These are phyloP conservation scores for Philonicus albiceps DNA, from an alignment of 2,888 invertebrate species.

Conservation along the genomic window DNA sequence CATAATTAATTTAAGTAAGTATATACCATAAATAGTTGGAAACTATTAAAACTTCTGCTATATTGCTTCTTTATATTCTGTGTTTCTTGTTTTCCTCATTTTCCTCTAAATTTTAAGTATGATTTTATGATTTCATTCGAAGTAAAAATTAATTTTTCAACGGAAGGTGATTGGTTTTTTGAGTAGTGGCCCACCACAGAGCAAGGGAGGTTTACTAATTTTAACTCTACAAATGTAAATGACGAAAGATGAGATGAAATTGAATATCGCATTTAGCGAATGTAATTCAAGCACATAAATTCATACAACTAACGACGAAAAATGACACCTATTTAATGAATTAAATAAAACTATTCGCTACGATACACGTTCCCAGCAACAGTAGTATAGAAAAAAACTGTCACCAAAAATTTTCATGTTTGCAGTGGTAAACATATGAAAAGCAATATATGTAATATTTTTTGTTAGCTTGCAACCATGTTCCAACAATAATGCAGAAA, in stretches of 20 bases:
- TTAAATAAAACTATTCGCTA: not conserved
- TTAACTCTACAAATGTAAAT: not conserved
- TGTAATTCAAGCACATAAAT: constrained; percentile 4
- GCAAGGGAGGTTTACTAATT: not conserved
- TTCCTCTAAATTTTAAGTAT: not conserved
- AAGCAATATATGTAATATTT: not conserved
- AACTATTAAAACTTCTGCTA: not conserved
- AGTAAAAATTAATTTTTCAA: not conserved
- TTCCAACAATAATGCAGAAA: constrained; percentile 32
- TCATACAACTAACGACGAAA: not conserved
- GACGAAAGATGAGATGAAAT: not conserved
- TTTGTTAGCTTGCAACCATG: constrained; percentile 36
- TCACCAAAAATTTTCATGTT: not conserved
- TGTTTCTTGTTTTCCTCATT: not conserved
- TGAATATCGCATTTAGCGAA: not conserved
- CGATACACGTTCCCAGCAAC: not conserved
- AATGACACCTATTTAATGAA: not conserved
- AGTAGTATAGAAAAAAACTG: not conserved
- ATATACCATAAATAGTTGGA: no score
- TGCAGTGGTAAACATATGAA: not conserved
- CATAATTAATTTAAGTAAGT: no score
- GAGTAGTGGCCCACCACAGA: not conserved
- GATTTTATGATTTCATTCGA: not conserved
- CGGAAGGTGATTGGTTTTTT: not conserved
- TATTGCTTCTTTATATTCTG: not conserved